Conservation (phyloP, 2,797 vertebrate genomes). For the Mus spretus region DNA sequence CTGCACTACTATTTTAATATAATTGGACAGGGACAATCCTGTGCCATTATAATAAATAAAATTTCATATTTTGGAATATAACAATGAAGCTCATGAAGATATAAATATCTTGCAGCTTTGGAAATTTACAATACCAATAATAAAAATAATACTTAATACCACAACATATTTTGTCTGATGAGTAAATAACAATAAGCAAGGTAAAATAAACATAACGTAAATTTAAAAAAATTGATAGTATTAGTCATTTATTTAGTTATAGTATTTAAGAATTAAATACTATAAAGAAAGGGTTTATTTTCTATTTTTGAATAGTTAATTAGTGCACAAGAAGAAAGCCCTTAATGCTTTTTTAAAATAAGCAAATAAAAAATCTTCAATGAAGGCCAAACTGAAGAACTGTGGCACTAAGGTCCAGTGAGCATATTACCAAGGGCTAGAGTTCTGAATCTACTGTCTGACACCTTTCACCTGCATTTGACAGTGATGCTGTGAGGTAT, state of each 20-base stretch:
- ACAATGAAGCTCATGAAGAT: neutral
- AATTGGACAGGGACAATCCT: too few species aligned
- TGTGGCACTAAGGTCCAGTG: neutral
- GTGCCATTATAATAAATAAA: neutral
- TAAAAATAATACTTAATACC: slow-evolving; percentile 28
- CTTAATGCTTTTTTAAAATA: slow-evolving; percentile 28
- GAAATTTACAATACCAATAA: neutral
- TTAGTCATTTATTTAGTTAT: slow-evolving; percentile 21
- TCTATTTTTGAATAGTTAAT: slow-evolving; percentile 3
- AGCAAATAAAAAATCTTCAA: slow-evolving; percentile 36
- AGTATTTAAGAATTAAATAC: slow-evolving; percentile 26
- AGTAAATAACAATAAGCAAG: neutral
- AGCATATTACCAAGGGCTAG: neutral
- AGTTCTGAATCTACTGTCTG: neutral
- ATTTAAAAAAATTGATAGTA: neutral
- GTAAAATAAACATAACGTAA: slow-evolving; percentile 23
- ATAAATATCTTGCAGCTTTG: slow-evolving; percentile 12
- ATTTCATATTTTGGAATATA: slow-evolving; percentile 3
- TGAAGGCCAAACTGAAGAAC: neutral
- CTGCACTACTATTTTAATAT: too few species aligned
- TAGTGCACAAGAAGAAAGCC: neutral
- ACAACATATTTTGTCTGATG: slow-evolving; percentile 20
- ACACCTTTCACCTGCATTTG: neutral
- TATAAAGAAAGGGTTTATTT: neutral
- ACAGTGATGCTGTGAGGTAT: neutral